Conservation (phyloP, 2,797 vertebrate species). For the Mus caroli region DNA sequence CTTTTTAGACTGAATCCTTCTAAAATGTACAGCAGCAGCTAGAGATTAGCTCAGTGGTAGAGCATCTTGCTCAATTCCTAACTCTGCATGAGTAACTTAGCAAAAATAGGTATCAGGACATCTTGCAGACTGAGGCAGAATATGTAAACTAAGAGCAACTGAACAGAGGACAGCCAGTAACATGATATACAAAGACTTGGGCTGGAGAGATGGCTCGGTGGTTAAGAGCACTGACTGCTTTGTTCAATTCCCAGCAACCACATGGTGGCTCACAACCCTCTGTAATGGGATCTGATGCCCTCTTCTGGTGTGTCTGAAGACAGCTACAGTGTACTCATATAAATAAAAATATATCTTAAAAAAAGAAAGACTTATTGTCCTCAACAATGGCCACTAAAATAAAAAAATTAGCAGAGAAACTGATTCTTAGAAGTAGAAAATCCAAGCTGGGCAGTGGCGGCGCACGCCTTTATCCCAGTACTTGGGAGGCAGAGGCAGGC, state of each 20-base stretch:
- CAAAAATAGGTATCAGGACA: background rate
- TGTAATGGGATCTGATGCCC: no score
- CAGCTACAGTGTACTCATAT: no score
- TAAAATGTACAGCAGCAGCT: background rate
- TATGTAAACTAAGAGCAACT: background rate
- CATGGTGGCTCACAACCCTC: no score
- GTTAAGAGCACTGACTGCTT: no score
- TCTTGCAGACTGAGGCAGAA: background rate
- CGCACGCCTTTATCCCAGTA: no score
- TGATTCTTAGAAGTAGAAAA: background rate
- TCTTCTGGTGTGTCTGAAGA: no score
- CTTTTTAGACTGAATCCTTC: constrained; percentile 31
- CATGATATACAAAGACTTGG: background rate
- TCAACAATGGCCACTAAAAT: background rate
- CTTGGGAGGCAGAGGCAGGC: no score
- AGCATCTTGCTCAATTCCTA: background rate
- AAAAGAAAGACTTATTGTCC: background rate
- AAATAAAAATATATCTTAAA: no score
- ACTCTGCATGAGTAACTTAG: background rate
- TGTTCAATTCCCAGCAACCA: no score
- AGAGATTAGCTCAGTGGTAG: background rate
- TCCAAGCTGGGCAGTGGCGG: no score
- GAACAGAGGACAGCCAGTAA: background rate
- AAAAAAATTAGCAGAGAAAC: background rate
- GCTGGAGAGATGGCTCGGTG: no score